Percentiles rank a stretch among this genome's conserved stretches.
These are phyloP conservation scores for Eulithis testata DNA, from an alignment of 2,888 invertebrate species.

Conservation along the genomic window DNA sequence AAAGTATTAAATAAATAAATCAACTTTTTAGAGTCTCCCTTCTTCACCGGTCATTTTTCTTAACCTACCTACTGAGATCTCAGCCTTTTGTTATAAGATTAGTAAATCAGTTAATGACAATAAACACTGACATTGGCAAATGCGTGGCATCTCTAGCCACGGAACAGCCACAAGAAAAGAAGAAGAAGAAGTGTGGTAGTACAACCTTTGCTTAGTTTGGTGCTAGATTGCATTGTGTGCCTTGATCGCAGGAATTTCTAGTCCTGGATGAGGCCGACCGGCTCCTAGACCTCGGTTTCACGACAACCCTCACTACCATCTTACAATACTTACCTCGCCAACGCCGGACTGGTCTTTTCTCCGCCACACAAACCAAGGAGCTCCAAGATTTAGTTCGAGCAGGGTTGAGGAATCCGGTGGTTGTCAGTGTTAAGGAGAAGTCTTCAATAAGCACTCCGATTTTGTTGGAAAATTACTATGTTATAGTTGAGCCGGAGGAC, in stretches of 20 bases:
- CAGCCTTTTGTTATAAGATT: too few relatives aligned
- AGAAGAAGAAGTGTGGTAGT: too few relatives aligned
- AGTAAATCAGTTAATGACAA: too few relatives aligned
- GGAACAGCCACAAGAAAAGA: too few relatives aligned
- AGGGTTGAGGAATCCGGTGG: conserved; percentile 96
- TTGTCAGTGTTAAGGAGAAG: conserved; percentile 95
- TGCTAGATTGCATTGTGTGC: too few relatives aligned
- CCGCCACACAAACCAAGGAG: conserved; percentile 98
- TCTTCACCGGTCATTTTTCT: too few relatives aligned
- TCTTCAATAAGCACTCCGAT: conserved; percentile 89
- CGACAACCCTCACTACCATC: conserved; percentile 93
- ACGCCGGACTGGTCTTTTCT: conserved; percentile 98
- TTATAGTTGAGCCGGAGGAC: conserved; percentile 89
- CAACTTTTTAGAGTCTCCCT: too few relatives aligned
- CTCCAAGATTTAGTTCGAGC: conserved; percentile 95
- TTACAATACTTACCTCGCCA: conserved; percentile 96
- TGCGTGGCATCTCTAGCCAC: too few relatives aligned
- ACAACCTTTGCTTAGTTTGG: too few relatives aligned
- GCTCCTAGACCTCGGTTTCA: conserved; percentile 96
- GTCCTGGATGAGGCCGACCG: conserved; percentile 99
- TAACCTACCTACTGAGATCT: too few relatives aligned
- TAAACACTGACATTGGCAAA: too few relatives aligned
- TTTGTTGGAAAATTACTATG: conserved; percentile 91
- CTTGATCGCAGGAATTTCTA: conserved; percentile 89
- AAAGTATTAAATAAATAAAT: too few relatives aligned